Base-by-base conservation (phyloP, 2,797 vertebrate genomes). In the Loris lydekkerianus region DNA sequence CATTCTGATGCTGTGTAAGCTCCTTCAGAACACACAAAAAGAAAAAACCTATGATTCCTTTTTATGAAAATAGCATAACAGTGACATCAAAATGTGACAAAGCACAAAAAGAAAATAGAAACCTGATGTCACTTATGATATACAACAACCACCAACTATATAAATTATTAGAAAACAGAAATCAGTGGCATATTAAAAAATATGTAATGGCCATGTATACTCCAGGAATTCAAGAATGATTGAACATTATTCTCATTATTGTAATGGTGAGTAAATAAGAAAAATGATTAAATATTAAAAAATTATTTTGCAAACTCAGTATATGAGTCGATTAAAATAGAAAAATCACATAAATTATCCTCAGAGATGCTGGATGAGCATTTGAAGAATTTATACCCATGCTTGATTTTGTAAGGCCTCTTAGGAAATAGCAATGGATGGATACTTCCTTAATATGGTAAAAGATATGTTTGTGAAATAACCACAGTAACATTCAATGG, bases 111-210 rank as follows among this genome's bases (percentile, higher is more conserved):
- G 43, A 65, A 94, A 94, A 43, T 61, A 82, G 27, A 87, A 43
- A 43, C 27, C 20, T 43, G 11, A 43, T 67, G 11, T 81, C 86
- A 81, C 7, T 91, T 73, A 92, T 23, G 37, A 58, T 56, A 96
- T 11, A 77, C 29, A 78, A 69, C 23, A 83, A 81, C 18, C 78
- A 70, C 58, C 67, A 77, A 58, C 23, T 58, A 29, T 29, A 18
- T 31, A 70, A 83, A 78, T 84, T 31, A 46, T 37, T 67, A 91
- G 84, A 82, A 93, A 94, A 95, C 29, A 92, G 80, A 93, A 96
- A 94, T 49, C 27, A 78, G 56, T 14, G 0, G 2, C 31, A 49
- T 7, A 40, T 72, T 63, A 46, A 81, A 81, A 80, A 76, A 37
- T 34, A 77, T 29, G 72, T 27, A 84, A 87, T 29, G 43, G 7